Percentiles rank a stretch among this genome's conserved stretches.
These are phyloP conservation scores for Chelon auratus DNA, from an alignment of 2,797 vertebrate genomes.

Conservation along the genomic window DNA sequence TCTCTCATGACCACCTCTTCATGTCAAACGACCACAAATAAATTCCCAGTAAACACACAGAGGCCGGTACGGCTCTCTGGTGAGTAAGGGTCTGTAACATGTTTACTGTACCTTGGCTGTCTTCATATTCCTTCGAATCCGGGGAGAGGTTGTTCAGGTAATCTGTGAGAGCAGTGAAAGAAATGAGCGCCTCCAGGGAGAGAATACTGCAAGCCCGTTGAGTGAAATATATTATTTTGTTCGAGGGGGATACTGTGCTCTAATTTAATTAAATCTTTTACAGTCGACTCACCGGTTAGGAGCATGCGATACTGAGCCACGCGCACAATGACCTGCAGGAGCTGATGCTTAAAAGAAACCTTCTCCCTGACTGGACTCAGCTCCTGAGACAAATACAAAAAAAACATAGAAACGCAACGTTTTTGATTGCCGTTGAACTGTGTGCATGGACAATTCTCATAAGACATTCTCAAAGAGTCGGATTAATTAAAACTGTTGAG, in stretches of 20 bases:
- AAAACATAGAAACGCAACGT: background rate
- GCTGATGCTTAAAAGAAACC: conserved; percentile 87
- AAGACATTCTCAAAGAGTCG: background rate
- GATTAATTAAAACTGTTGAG: conserved; percentile 4
- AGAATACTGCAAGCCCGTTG: background rate
- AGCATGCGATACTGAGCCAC: conserved; percentile 94
- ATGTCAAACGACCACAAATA: conserved; percentile 61
- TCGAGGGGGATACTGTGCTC: background rate
- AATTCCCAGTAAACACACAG: conserved; percentile 47
- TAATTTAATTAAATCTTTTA: conserved; percentile 1
- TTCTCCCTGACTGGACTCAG: conserved; percentile 78
- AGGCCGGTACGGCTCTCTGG: conserved; percentile 41
- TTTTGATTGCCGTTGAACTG: no score
- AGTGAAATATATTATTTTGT: conserved; percentile 1
- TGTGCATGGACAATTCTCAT: background rate
- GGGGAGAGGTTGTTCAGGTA: conserved; percentile 97
- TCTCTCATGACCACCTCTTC: conserved; percentile 56
- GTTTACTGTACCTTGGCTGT: conserved; percentile 90
- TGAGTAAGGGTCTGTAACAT: conserved; percentile 9
- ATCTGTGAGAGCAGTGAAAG: conserved; percentile 82
- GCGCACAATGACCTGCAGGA: conserved; percentile 91
- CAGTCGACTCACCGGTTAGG: conserved; percentile 88
- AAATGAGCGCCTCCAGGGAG: conserved; percentile 17
- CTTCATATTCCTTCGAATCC: conserved; percentile 92
- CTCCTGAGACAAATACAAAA: conserved; percentile 72